Evolutionary conservation across 2,797 vertebrate species (phyloP).

Genomic region (Dryobates pubescens): DNA sequence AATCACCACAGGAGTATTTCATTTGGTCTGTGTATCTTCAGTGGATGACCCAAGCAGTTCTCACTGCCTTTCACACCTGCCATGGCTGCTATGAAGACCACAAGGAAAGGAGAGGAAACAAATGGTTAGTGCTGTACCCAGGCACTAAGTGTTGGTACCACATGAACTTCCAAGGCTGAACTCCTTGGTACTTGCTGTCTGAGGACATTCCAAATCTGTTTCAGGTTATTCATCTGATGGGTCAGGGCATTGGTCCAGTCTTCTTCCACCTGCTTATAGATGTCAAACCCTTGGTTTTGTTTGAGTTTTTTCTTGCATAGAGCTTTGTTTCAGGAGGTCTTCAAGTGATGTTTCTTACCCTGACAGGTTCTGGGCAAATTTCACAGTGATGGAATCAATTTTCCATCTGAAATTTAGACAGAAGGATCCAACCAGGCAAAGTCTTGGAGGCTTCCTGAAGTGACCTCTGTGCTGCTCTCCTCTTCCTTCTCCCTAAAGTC

Average conservation of each 20-base stretch:
- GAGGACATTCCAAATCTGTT: not conserved
- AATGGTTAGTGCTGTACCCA: not conserved
- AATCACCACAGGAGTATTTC: not conserved
- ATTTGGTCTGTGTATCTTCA: not conserved
- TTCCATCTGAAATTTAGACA: not conserved
- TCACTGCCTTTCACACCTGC: not conserved
- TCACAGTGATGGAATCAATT: not conserved
- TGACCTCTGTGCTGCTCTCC: fast-evolving
- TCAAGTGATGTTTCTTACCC: not conserved
- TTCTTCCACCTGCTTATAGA: not conserved
- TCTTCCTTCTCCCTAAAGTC: not conserved
- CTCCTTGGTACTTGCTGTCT: not conserved
- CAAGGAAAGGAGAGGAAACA: not conserved
- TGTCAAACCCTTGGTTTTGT: not conserved
- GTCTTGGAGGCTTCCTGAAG: not conserved
- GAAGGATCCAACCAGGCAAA: not conserved
- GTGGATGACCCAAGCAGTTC: not conserved
- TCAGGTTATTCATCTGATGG: not conserved
- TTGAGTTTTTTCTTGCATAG: not conserved
- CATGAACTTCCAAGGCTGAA: not conserved
- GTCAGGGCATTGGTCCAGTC: not conserved
- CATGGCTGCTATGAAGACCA: not conserved
- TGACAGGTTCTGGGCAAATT: not conserved
- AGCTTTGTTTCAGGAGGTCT: not conserved
- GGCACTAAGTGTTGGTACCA: not conserved